Conservation (phyloP, 2,888 invertebrate genomes). For the Diadromus collaris region DNA sequence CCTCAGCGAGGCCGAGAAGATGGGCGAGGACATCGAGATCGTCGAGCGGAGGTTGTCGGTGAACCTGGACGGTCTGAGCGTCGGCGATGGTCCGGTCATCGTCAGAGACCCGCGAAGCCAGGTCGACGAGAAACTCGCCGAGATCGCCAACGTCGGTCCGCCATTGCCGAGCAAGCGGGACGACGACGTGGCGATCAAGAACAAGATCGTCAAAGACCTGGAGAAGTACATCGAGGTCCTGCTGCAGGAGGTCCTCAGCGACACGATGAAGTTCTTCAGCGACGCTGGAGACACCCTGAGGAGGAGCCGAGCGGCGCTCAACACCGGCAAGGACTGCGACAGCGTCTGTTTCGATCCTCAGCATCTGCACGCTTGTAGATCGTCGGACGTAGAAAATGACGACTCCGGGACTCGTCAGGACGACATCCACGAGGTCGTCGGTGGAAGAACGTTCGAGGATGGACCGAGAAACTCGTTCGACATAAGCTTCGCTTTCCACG, state of each 20-base stretch:
- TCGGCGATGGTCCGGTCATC: slow-evolving; percentile 18
- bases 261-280: slow-evolving; percentile 74
- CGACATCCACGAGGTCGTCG: slow-evolving; percentile 1
- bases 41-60: slow-evolving; percentile 71
- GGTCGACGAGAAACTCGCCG: slow-evolving; percentile 44
- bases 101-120: slow-evolving; percentile 28
- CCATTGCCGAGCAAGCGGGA: slow-evolving; percentile 36
- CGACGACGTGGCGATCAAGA: slow-evolving; percentile 67
- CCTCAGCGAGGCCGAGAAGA: slow-evolving; percentile 74
- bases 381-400: not conserved
- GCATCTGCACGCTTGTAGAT: not conserved
- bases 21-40: slow-evolving; percentile 71
- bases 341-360: slow-evolving; percentile 6
- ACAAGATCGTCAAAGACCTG: slow-evolving; percentile 75
- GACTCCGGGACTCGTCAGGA: not conserved
- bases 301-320: slow-evolving; percentile 41
- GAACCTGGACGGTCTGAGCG: slow-evolving; percentile 65
- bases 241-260: slow-evolving; percentile 76
- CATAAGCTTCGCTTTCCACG: slow-evolving; percentile 70
- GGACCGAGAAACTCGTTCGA: slow-evolving; percentile 59
- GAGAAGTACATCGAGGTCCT: slow-evolving; percentile 76
- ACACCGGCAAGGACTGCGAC: slow-evolving; percentile 14
- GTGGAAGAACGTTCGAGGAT: slow-evolving; percentile 11
- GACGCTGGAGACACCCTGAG: slow-evolving; percentile 64
- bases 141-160: slow-evolving; percentile 30